Conservation (phyloP, 2,888 invertebrate genomes). For the Entomobrya multifasciata region DNA sequence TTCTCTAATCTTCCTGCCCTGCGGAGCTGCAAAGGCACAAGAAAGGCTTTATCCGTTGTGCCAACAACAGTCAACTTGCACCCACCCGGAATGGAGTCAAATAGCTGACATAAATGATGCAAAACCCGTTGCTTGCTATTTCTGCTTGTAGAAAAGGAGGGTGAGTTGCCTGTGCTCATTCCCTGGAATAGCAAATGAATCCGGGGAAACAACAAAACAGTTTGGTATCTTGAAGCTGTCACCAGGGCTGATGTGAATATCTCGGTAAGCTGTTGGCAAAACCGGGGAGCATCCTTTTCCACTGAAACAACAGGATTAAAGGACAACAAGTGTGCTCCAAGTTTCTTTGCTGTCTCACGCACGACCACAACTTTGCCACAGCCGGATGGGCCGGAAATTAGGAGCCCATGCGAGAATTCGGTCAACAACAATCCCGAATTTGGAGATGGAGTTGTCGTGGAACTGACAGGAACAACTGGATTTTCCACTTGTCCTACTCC, state of each 20-base stretch:
- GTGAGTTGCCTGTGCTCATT: conserved; percentile 1
- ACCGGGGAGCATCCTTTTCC: conserved; percentile 38
- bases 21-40: conserved; percentile 82
- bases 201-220: conserved; percentile 80
- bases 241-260: conserved; percentile 82
- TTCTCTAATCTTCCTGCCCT: conserved; percentile 84
- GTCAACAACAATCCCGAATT: conserved; percentile 54
- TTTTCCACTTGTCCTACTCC: conserved; percentile 35
- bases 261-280: conserved; percentile 79
- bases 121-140: conserved; percentile 81
- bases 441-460: not conserved
- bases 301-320: conserved; percentile 54
- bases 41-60: conserved; percentile 83
- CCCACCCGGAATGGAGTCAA: conserved; percentile 82
- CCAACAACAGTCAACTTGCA: conserved; percentile 82
- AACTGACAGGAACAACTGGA: conserved; percentile 28
- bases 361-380: conserved; percentile 85
- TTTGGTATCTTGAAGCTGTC: conserved; percentile 81
- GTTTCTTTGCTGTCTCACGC: conserved; percentile 82
- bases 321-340: conserved; percentile 82
- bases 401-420: conserved; percentile 76
- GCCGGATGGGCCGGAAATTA: conserved; percentile 84
- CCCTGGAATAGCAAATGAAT: conserved; percentile 71
- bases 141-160: conserved; percentile 24
- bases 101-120: conserved; percentile 82